Evolutionary conservation across 2,888 invertebrate species (phyloP).

Genomic region (Cephus pulcher): DNA sequence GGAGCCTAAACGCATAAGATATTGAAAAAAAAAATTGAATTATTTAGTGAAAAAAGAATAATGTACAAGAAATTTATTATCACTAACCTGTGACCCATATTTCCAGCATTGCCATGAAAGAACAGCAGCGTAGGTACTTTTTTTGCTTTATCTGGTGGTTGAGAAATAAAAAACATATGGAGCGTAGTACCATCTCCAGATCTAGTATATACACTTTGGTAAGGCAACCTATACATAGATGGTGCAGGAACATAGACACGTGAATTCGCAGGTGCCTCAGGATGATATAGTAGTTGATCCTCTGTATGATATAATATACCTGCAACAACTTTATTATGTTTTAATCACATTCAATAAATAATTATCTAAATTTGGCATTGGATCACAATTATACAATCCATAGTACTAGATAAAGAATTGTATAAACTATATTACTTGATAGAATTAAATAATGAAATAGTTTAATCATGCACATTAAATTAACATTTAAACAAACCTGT

Average conservation of each 20-base stretch:
- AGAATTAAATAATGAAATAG: background rate
- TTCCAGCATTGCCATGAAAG: slow-evolving; percentile 97
- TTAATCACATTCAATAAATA: slow-evolving; percentile 6
- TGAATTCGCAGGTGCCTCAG: slow-evolving; percentile 89
- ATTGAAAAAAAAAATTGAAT: background rate
- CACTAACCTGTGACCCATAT: slow-evolving; percentile 88
- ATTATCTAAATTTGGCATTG: background rate
- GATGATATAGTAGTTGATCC: slow-evolving; percentile 88
- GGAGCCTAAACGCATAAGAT: slow-evolving; percentile 71
- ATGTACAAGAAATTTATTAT: slow-evolving; percentile 5
- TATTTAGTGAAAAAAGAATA: slow-evolving; percentile 14
- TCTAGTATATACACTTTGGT: slow-evolving; percentile 83
- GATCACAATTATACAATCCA: background rate
- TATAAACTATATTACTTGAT: background rate
- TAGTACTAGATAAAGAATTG: background rate
- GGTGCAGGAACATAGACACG: slow-evolving; percentile 90
- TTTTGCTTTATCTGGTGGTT: slow-evolving; percentile 75
- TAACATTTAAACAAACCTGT: slow-evolving; percentile 68
- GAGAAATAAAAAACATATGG: slow-evolving; percentile 86
- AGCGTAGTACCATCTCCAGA: slow-evolving; percentile 82
- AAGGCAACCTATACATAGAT: slow-evolving; percentile 85
- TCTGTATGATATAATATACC: slow-evolving; percentile 88
- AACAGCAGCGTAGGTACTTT: slow-evolving; percentile 87
- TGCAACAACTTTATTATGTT: slow-evolving; percentile 59
- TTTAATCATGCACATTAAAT: background rate